Evolutionary conservation across 1,140 invertebrate species (phyloP).

Genomic region (Penaeus chinensis): DNA sequence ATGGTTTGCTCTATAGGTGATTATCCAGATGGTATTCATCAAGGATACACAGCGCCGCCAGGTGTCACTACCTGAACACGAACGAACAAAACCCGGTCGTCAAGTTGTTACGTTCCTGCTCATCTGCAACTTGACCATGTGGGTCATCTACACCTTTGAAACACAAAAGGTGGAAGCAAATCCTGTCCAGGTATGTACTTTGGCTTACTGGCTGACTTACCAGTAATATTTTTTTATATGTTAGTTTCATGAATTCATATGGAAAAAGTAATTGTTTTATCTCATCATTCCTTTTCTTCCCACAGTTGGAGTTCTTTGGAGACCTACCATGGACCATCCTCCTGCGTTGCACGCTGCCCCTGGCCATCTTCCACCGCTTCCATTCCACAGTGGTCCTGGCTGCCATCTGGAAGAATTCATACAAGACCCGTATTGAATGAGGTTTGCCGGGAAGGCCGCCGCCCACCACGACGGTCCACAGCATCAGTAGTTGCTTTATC

Average conservation of each 20-base stretch:
- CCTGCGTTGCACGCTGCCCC: slow-evolving; percentile 90
- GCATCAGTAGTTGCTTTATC: slow-evolving; percentile 55
- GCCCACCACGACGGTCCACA: slow-evolving; percentile 50
- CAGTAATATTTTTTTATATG: not conserved
- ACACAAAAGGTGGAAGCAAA: slow-evolving; percentile 91
- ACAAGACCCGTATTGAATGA: slow-evolving; percentile 77
- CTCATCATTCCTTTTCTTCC: slow-evolving; percentile 14
- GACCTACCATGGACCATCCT: slow-evolving; percentile 94
- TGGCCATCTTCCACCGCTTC: slow-evolving; percentile 97
- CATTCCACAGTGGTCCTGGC: slow-evolving; percentile 96
- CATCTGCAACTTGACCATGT: slow-evolving; percentile 95
- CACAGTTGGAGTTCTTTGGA: slow-evolving; percentile 92
- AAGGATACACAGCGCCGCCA: slow-evolving; percentile 90
- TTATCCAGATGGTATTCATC: slow-evolving; percentile 93
- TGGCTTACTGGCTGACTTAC: not conserved
- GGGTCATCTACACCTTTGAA: slow-evolving; percentile 96
- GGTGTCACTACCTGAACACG: slow-evolving; percentile 90
- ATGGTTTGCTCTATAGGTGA: slow-evolving; percentile 74
- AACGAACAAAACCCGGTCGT: slow-evolving; percentile 91
- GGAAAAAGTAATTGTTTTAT: not conserved
- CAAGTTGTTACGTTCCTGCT: slow-evolving; percentile 95
- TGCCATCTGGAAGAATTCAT: slow-evolving; percentile 98
- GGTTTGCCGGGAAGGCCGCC: slow-evolving; percentile 49
- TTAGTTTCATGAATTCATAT: not conserved
- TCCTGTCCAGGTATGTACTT: slow-evolving; percentile 74